Base-by-base conservation (phyloP, 2,797 vertebrate species). In the Rhabdophis nuchalis region DNA sequence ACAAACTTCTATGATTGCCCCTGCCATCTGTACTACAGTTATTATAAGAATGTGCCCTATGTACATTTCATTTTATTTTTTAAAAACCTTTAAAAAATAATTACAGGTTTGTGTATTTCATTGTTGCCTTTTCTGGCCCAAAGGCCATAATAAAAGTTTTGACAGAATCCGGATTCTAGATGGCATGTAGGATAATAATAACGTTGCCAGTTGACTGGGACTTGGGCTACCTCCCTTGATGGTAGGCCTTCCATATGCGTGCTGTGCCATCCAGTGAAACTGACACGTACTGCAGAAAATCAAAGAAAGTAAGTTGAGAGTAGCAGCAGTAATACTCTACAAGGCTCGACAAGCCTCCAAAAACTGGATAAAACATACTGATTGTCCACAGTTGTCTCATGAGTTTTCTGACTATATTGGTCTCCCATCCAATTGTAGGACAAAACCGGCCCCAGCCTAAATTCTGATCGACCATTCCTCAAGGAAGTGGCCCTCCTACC, bases 161-260 rank as follows among this genome's bases (percentile, higher is more conserved):
- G 36, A 25, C 20, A 60, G 53, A 60, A n/a, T 36, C n/a, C 50
- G 54, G 27, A 54, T 91, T 85, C 56, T 54, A 29, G 56, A 16
- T 20, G 53, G 58, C 5, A n/a, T 23, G 41, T 85, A 58, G 85
- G 41, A 57, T 54, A 14, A 90, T n/a, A 87, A 6, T 36, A 27
- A 53, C 32, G 56, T 85, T 57, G 50, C 2, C 16, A n/a, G n/a
- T 50, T 89, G 60, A 58, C 10, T 23, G n/a, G 53, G 52, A 36
- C 29, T 53, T 20, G 6, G 32, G 53, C 29, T 89, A 57, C 23
- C 86, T 29, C 54, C n/a, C 32, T 57, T 91, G 95, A 77, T 36
- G 82, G 72, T 94, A 95, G 41, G 95, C 93, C 61, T 96, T 96
- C 96, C 96, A 96, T 85, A 96, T 89, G 77, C 95, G 93, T 57